phyloP scores from a whole-genome alignment of 2,113 vertebrate genomes.

The Pontoporia blainvillei region DNA sequence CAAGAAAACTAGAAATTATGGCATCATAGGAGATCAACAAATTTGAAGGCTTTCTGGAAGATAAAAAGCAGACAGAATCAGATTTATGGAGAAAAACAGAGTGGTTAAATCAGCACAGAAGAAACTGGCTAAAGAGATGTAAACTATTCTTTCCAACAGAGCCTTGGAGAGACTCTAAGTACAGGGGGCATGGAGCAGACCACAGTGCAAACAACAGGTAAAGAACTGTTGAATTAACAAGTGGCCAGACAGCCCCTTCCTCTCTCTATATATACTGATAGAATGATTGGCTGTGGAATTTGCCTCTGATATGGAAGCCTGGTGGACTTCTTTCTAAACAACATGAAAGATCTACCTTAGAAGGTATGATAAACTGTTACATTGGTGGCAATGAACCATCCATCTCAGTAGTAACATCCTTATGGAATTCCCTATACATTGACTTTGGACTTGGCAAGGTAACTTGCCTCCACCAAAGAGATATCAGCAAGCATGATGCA shows the following conservation, averaged over 20 bases:
- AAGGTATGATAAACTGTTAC: not conserved
- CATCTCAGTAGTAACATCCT: not conserved
- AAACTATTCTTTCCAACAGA: conserved; percentile 20
- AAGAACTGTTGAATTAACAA: not conserved
- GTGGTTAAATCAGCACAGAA: conserved; percentile 13
- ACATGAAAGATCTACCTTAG: not conserved
- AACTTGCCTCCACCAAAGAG: not conserved
- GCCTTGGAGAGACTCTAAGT: conserved; percentile 28
- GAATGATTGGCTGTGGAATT: not conserved
- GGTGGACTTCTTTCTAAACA: not conserved
- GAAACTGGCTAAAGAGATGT: conserved; percentile 6
- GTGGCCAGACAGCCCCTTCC: not conserved
- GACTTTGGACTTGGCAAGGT: not conserved
- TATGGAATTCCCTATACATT: not conserved
- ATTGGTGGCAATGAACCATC: not conserved
- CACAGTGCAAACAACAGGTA: not conserved
- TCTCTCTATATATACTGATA: not conserved
- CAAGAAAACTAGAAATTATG: not conserved
- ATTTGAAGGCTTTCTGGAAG: conserved; percentile 29
- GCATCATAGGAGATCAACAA: not conserved
- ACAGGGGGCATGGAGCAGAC: not conserved
- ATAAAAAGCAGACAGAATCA: conserved; percentile 29
- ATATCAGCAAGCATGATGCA: not conserved
- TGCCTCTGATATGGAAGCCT: not conserved
- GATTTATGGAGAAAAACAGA: conserved; percentile 20